Conservation (phyloP, 2,113 vertebrate species). For the Pseudorectes ferrugineus region DNA sequence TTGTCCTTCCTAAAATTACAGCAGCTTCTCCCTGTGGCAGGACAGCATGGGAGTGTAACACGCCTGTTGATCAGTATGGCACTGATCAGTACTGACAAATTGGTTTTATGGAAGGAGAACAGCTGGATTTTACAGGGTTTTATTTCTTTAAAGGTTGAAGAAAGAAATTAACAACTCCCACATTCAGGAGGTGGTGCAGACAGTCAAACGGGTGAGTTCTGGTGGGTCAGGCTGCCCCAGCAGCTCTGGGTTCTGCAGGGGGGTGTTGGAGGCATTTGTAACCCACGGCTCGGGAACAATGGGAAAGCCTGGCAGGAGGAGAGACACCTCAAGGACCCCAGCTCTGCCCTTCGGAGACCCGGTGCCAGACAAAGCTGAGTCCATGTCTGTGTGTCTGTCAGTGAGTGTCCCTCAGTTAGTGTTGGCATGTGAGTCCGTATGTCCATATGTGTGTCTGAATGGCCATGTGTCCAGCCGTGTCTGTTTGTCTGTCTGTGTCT, state of each 20-base stretch:
- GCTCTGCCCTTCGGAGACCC: background rate
- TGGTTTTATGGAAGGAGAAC: background rate
- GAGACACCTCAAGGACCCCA: background rate
- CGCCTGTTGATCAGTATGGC: background rate
- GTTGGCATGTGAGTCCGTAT: background rate
- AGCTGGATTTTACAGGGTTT: background rate
- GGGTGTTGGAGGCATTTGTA: background rate
- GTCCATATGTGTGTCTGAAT: background rate
- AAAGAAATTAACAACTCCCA: conserved; percentile 79
- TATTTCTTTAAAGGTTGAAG: conserved; percentile 70
- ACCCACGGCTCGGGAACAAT: rapidly evolving
- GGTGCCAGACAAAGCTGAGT: background rate
- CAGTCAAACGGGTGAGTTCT: conserved; percentile 70
- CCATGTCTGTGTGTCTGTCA: background rate
- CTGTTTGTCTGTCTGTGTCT: background rate
- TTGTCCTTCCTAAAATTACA: background rate
- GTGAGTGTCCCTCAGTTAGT: background rate
- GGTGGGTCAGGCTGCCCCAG: background rate
- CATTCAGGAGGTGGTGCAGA: conserved; percentile 77
- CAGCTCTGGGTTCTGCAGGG: background rate
- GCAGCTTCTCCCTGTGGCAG: background rate
- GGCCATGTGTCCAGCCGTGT: background rate
- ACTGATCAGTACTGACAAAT: background rate
- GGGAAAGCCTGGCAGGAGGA: background rate
- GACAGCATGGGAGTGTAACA: background rate